Conservation (phyloP, 2,797 vertebrate species). For the Uromys caudimaculatus region DNA sequence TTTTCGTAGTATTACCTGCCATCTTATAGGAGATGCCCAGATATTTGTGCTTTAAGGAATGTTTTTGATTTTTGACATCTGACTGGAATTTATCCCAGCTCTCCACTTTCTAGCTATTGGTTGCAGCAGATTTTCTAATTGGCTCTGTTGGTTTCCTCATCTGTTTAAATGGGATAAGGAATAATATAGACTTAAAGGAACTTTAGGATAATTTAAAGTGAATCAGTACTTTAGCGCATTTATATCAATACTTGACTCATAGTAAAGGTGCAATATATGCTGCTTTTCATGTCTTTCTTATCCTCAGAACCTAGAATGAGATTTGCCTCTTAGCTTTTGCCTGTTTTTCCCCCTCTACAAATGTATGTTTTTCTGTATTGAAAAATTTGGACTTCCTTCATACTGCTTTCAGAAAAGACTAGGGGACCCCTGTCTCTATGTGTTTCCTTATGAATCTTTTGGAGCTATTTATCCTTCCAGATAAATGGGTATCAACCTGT, state of each 20-base stretch:
- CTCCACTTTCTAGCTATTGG: background rate
- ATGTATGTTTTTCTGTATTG: background rate
- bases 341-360: background rate
- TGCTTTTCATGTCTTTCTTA: slow-evolving; percentile 12
- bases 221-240: slow-evolving; percentile 17
- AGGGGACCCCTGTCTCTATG: background rate
- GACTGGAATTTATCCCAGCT: background rate
- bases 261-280: background rate
- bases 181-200: background rate
- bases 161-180: slow-evolving; percentile 38
- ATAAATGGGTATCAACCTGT: background rate
- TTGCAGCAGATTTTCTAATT: slow-evolving; percentile 27
- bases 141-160: background rate
- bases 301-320: slow-evolving; percentile 20
- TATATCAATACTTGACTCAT: background rate
- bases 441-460: background rate
- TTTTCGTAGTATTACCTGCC: background rate
- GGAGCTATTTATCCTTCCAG: background rate
- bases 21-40: slow-evolving; percentile 18
- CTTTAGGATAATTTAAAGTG: slow-evolving; percentile 35
- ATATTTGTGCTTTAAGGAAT: background rate
- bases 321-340: background rate
- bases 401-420: background rate
- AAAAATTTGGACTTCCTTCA: slow-evolving; percentile 38
- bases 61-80: slow-evolving; percentile 31